Evolutionary conservation across 1,140 invertebrate genomes (phyloP).

Genomic region (Sycophila sp.): DNA sequence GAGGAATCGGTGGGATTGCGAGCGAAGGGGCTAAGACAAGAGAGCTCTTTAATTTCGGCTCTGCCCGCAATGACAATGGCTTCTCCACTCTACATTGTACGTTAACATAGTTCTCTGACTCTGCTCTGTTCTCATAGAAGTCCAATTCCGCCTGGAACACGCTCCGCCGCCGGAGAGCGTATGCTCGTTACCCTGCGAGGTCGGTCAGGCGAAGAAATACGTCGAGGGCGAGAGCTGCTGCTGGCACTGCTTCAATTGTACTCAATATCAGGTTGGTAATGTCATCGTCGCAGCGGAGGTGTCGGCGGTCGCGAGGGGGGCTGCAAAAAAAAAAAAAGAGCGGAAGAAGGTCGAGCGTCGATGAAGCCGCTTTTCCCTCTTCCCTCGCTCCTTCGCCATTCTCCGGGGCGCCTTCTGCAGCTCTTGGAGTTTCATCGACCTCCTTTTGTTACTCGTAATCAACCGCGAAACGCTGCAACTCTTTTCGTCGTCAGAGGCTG

Average conservation of each 20-base stretch:
- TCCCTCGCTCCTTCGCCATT: neutral
- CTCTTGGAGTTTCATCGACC: constrained; percentile 26
- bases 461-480: constrained; percentile 30
- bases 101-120: constrained; percentile 21
- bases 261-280: constrained; percentile 83
- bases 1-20: no score
- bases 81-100: constrained; percentile 5
- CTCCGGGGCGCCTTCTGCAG: constrained; percentile 13
- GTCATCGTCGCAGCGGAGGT: neutral
- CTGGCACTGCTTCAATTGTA: constrained; percentile 96
- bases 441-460: constrained; percentile 32
- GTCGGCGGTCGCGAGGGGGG: neutral
- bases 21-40: neutral
- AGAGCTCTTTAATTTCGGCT: neutral
- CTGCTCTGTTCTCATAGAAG: constrained; percentile 71
- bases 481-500: no score
- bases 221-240: constrained; percentile 93
- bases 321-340: constrained; percentile 10
- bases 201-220: constrained; percentile 90
- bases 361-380: constrained; percentile 10
- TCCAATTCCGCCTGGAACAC: constrained; percentile 82
- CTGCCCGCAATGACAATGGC: neutral
- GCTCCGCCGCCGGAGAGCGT: constrained; percentile 85
- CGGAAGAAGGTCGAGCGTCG: constrained; percentile 4
- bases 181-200: constrained; percentile 86